Evolutionary conservation across 2,888 invertebrate genomes (phyloP).

Genomic region (Chironomus tentans): DNA sequence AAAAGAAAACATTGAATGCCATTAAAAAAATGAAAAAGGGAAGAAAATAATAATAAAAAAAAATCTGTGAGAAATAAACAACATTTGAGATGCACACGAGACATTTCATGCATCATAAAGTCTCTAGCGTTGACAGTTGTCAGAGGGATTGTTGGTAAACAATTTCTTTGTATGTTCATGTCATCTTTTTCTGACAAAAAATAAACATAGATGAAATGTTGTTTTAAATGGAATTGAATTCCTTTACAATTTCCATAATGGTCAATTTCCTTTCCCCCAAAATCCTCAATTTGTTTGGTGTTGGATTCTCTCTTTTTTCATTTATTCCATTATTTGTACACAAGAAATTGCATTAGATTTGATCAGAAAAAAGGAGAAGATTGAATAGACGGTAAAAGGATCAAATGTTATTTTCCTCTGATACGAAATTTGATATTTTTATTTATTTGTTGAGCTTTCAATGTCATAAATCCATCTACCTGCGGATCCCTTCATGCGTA

Average conservation of each 20-base stretch:
- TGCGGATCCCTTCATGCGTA: not conserved
- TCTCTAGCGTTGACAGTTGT: slow-evolving; percentile 17
- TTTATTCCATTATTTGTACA: too few relatives aligned
- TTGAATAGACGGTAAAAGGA: not conserved
- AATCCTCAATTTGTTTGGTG: too few relatives aligned
- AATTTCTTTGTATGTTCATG: slow-evolving; percentile 1
- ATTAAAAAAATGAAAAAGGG: not conserved
- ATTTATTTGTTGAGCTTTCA: not conserved
- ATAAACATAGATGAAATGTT: not conserved
- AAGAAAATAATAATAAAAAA: too few relatives aligned
- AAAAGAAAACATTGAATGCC: not conserved
- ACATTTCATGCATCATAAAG: slow-evolving; percentile 23
- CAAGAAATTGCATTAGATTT: not conserved
- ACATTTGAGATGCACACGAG: slow-evolving; percentile 25
- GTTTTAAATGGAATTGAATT: not conserved
- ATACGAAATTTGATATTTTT: slow-evolving; percentile 8
- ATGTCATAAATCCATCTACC: slow-evolving; percentile 6
- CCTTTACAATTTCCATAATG: not conserved
- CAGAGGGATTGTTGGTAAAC: slow-evolving; percentile 11
- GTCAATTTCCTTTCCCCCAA: slow-evolving; percentile 1
- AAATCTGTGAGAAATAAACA: slow-evolving; percentile 20
- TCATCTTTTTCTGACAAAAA: not conserved
- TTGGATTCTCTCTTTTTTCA: not conserved
- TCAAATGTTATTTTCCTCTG: not conserved
- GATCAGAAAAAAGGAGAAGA: not conserved